phyloP scores from a whole-genome alignment of 2,113 vertebrate genomes.

The Gallinago jamesoni region DNA sequence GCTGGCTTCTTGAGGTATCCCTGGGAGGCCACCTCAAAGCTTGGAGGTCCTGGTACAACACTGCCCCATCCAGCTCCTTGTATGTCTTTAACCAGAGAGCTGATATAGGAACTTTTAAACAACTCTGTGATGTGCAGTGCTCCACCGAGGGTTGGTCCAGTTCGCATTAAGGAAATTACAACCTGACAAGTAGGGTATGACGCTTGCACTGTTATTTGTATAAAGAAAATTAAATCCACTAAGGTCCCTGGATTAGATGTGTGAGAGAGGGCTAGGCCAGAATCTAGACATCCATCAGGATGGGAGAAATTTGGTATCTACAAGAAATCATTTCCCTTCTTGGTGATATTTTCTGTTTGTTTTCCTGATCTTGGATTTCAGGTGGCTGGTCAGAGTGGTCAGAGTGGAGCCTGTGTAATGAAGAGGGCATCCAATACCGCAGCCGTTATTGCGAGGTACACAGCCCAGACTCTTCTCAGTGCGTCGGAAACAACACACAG shows the following conservation, averaged over 20 bases:
- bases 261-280: neutral
- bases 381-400: constrained; percentile 97
- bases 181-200: neutral
- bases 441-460: constrained; percentile 82
- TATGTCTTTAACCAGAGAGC: neutral
- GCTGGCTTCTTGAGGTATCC: neutral
- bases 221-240: neutral
- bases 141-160: neutral
- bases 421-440: constrained; percentile 87
- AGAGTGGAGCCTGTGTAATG: constrained; percentile 90
- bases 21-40: neutral
- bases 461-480: constrained; percentile 75
- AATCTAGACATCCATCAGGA: neutral
- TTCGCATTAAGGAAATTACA: neutral
- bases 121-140: neutral
- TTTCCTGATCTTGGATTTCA: constrained; percentile 55
- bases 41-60: neutral
- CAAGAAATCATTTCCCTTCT: neutral
- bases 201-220: neutral
- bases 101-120: neutral
- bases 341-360: neutral
- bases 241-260: neutral
- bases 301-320: neutral
- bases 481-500: constrained; percentile 90
- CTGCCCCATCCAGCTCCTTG: neutral